Evolutionary conservation across 2,888 invertebrate genomes (phyloP).

Genomic region (Lapara coniferarum): DNA sequence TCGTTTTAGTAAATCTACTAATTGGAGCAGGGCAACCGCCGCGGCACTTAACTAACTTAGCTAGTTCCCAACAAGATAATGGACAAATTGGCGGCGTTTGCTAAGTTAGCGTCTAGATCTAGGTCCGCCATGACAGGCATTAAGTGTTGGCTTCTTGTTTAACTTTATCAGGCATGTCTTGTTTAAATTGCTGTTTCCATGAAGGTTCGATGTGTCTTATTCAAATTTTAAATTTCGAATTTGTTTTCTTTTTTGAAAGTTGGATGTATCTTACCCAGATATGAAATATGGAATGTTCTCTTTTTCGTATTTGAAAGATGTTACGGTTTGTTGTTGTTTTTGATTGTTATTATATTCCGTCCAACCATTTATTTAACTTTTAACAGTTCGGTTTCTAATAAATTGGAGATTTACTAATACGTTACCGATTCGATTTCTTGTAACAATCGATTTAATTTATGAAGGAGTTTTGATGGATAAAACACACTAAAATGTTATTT

Average conservation of each 20-base stretch:
- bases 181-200: conserved; percentile 27
- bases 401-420: too few species aligned
- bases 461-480: too few species aligned
- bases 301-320: too few species aligned
- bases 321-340: too few species aligned
- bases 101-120: conserved; percentile 24
- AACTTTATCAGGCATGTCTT: conserved; percentile 2
- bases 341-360: too few species aligned
- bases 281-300: too few species aligned
- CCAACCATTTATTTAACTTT: too few species aligned
- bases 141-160: conserved; percentile 21
- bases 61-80: conserved; percentile 34
- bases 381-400: too few species aligned
- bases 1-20: conserved; percentile 38
- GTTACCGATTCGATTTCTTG: too few species aligned
- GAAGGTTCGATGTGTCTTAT: conserved; percentile 28
- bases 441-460: too few species aligned
- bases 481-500: too few species aligned
- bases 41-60: conserved; percentile 29
- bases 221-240: neutral
- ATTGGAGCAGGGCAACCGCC: conserved; percentile 34
- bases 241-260: neutral
- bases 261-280: too few species aligned
- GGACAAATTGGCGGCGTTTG: conserved; percentile 37
- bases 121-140: conserved; percentile 17